Evolutionary conservation across 2,888 invertebrate species (phyloP).

Genomic region (Arctia plantaginis): DNA sequence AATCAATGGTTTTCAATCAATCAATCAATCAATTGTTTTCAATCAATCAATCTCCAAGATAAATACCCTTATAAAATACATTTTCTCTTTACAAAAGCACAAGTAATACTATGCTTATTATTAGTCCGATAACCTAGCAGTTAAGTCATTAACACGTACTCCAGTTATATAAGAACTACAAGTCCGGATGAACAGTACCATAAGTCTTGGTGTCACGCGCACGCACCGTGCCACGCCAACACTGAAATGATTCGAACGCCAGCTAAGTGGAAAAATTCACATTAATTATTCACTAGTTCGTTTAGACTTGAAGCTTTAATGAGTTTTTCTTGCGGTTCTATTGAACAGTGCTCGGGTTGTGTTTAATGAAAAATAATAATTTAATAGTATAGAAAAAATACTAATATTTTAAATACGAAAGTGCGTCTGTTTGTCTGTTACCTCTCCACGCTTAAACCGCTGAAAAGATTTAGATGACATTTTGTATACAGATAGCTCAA

Average conservation of each 20-base stretch:
- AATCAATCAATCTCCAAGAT: no score
- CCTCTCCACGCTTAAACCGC: no score
- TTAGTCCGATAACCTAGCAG: neutral
- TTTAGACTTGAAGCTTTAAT: constrained; percentile 13
- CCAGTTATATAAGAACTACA: constrained; percentile 6
- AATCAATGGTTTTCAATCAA: no score
- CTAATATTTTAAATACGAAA: no score
- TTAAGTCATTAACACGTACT: constrained; percentile 9
- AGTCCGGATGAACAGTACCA: constrained; percentile 15
- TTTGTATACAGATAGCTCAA: no score
- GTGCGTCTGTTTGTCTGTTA: no score
- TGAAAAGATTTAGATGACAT: no score
- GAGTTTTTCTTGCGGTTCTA: constrained; percentile 6
- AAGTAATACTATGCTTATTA: neutral
- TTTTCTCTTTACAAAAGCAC: neutral
- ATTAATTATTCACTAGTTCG: constrained; percentile 21
- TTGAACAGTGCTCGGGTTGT: constrained; percentile 8
- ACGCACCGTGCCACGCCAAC: constrained; percentile 12
- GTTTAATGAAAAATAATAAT: neutral
- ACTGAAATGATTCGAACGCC: constrained; percentile 9
- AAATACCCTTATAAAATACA: neutral
- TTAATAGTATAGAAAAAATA: no score
- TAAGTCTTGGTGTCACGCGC: constrained; percentile 32
- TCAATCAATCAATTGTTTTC: no score
- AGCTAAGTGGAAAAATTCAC: constrained; percentile 17